A percentile compares a stretch with the other conserved stretches of the same genome.
These are phyloP conservation scores for Melanaphis sacchari DNA, from an alignment of 1,140 invertebrate genomes.

Conservation along the genomic window DNA sequence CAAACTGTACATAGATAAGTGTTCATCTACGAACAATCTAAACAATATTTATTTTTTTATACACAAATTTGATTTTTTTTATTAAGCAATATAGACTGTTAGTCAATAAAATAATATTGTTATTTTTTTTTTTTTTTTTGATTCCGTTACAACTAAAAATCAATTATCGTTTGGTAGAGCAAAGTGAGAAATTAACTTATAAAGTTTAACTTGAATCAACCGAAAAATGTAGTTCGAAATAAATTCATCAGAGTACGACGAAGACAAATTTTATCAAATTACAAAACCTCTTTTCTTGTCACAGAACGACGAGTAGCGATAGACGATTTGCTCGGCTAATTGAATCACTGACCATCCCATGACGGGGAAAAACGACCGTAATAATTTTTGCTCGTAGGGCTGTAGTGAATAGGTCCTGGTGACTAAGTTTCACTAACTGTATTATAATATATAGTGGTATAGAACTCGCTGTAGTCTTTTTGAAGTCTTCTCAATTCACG, in stretches of 20 bases:
- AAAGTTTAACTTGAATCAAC: not conserved
- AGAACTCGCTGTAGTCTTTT: not conserved
- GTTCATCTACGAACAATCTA: not conserved
- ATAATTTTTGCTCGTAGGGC: not conserved
- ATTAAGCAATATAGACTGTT: not conserved
- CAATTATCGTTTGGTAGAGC: not conserved
- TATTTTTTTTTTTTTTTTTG: too few species aligned
- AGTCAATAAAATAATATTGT: not conserved
- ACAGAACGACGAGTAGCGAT: not conserved
- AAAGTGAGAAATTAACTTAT: not conserved
- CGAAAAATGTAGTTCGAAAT: not conserved
- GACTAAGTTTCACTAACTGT: not conserved
- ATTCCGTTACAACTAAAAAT: not conserved
- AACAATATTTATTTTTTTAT: too few species aligned
- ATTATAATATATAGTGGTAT: not conserved
- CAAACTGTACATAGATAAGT: not conserved
- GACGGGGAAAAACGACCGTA: not conserved
- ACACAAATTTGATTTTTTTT: not conserved
- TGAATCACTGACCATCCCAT: not conserved
- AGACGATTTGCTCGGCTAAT: not conserved
- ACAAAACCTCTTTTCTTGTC: not conserved
- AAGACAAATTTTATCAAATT: not conserved
- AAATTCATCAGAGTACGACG: not conserved
- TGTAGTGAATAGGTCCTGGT: not conserved
- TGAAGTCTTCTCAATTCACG: not conserved